Evolutionary conservation across 2,888 invertebrate genomes (phyloP).

Genomic region (Tiphia femorata): DNA sequence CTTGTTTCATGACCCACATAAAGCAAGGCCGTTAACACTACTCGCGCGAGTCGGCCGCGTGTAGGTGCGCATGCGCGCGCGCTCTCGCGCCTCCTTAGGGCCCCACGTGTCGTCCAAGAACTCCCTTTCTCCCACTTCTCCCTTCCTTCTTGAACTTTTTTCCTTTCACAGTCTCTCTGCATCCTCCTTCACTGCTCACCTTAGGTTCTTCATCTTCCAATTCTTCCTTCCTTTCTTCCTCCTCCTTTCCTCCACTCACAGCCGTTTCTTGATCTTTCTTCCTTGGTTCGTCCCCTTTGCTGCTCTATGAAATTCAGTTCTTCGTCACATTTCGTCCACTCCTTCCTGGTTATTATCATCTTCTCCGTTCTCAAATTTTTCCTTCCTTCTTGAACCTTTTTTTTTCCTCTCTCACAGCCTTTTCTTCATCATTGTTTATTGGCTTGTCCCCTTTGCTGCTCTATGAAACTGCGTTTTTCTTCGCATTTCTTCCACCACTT

Average conservation of each 20-base stretch:
- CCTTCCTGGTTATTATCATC: not conserved
- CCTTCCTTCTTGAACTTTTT: too few species aligned
- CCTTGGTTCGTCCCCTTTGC: not conserved
- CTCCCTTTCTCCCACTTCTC: not conserved
- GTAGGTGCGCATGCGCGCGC: conserved; percentile 44
- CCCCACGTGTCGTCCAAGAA: conserved; percentile 4
- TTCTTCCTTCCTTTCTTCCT: not conserved
- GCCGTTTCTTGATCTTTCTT: not conserved
- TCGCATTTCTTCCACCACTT: not conserved
- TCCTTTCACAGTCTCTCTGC: not conserved
- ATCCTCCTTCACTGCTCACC: not conserved
- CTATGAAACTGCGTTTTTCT: too few species aligned
- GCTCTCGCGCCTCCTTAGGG: not conserved
- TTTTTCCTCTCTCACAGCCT: not conserved
- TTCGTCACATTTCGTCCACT: not conserved
- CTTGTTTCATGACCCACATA: conserved; percentile 69
- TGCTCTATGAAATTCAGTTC: too few species aligned
- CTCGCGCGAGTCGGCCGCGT: conserved; percentile 49
- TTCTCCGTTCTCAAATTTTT: not conserved
- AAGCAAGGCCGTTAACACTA: conserved; percentile 68
- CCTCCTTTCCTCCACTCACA: not conserved
- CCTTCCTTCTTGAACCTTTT: too few species aligned
- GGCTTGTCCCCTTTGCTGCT: not conserved
- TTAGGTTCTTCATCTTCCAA: not conserved
- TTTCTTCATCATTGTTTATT: not conserved